Evolutionary conservation across 92 coral and sea anemone genomes (phyloP).

Genomic region (Zoanthus sansibaricus): DNA sequence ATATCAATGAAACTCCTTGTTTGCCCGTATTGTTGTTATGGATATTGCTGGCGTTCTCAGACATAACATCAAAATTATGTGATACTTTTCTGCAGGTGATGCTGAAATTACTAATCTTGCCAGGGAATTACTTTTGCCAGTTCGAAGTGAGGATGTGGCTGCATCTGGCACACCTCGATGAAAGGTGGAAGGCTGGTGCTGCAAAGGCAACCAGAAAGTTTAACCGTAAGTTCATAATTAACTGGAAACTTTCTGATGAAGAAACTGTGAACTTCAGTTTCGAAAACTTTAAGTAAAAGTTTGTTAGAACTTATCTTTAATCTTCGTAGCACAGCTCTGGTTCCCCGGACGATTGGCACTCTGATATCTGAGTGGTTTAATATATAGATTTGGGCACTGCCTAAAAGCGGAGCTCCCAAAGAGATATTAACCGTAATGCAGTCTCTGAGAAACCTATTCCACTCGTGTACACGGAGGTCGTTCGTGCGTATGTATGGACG

Average conservation of each 20-base stretch:
- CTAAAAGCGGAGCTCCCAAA: no score
- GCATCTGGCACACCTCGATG: slow-evolving; percentile 37
- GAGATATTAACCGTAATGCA: no score
- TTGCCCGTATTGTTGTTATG: no score
- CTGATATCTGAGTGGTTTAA: slow-evolving; percentile 12
- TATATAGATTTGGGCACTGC: no score
- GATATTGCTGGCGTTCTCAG: no score
- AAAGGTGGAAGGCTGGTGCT: slow-evolving; percentile 47
- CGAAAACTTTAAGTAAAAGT: slow-evolving; percentile 5
- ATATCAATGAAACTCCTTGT: no score
- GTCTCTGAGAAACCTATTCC: no score
- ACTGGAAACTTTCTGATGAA: background rate
- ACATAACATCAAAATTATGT: no score
- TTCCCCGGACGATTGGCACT: slow-evolving; percentile 20
- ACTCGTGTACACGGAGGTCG: no score
- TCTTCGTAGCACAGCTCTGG: slow-evolving; percentile 30
- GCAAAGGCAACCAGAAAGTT: slow-evolving; percentile 46
- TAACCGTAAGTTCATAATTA: slow-evolving; percentile 28
- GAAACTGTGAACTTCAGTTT: slow-evolving; percentile 1
- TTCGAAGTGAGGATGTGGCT: slow-evolving; percentile 45
- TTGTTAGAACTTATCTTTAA: slow-evolving; percentile 29
- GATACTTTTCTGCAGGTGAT: background rate
- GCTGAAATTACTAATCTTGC: slow-evolving; percentile 34
- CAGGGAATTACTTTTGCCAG: slow-evolving; percentile 43
- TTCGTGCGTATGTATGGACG: no score